phyloP scores from a whole-genome alignment of 2,797 vertebrate species.

The Cyclura pinguis region DNA sequence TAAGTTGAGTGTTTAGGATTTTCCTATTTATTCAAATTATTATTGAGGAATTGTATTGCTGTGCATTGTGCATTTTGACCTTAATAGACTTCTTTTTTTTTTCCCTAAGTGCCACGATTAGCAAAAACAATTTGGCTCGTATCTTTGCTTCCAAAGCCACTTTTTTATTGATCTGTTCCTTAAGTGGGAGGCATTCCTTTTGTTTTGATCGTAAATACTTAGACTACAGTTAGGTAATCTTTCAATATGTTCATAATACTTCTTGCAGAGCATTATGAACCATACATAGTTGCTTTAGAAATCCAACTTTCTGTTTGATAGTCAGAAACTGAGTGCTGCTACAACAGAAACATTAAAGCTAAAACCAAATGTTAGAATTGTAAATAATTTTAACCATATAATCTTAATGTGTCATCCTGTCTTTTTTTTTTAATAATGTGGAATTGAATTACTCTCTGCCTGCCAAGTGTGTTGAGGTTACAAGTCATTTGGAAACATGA shows the following conservation, averaged over 20 bases:
- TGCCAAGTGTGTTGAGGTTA: conserved; percentile 17
- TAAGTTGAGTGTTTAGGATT: neutral
- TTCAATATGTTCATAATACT: conserved; percentile 17
- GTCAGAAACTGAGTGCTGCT: neutral
- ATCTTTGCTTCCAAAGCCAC: neutral
- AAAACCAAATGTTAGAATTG: conserved; percentile 10
- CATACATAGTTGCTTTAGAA: neutral
- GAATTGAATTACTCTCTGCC: neutral
- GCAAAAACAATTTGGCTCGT: neutral
- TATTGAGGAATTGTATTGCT: conserved; percentile 10
- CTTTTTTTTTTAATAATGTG: neutral
- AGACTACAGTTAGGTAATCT: neutral
- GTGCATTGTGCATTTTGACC: neutral
- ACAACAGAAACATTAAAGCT: conserved; percentile 9
- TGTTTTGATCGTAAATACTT: conserved; percentile 6
- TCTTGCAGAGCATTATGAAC: neutral
- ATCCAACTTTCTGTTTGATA: neutral
- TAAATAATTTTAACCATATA: conserved; percentile 20
- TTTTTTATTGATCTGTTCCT: neutral
- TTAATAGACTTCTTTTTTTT: neutral
- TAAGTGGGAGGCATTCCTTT: neutral
- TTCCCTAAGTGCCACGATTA: neutral
- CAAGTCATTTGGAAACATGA: neutral
- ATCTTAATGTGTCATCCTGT: neutral
- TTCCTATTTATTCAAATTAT: conserved; percentile 15